A percentile compares a stretch with the other conserved stretches of the same genome.
phyloP scores from a whole-genome alignment of 2,888 invertebrate species.

The Alsophila aescularia region DNA sequence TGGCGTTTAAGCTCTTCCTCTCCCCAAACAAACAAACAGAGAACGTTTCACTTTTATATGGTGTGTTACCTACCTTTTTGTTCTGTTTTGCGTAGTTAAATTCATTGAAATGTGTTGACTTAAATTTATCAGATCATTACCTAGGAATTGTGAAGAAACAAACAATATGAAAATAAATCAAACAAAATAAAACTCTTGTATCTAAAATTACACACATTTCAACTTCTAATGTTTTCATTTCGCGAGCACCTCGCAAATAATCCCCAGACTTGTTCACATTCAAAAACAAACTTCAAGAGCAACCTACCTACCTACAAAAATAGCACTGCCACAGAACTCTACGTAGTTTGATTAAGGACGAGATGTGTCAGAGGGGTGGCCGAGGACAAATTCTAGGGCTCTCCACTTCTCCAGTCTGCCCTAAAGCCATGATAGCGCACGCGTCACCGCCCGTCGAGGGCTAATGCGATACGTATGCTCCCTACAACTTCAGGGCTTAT shows the following conservation, averaged over 20 bases:
- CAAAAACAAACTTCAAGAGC: neutral
- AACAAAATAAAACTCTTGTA: too few species aligned
- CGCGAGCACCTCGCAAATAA: neutral
- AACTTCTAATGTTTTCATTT: too few species aligned
- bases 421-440: slow-evolving; percentile 61
- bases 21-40: too few species aligned
- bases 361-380: slow-evolving; percentile 47
- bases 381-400: slow-evolving; percentile 41
- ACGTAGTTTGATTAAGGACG: slow-evolving; percentile 57
- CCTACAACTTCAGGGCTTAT: slow-evolving; percentile 44
- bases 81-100: too few species aligned
- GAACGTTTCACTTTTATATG: too few species aligned
- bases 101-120: too few species aligned
- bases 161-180: too few species aligned
- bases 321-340: slow-evolving; percentile 37
- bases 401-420: slow-evolving; percentile 42
- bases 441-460: slow-evolving; percentile 44
- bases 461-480: slow-evolving; percentile 50
- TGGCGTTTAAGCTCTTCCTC: too few species aligned
- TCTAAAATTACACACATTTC: too few species aligned
- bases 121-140: too few species aligned
- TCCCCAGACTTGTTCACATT: neutral
- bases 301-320: neutral
- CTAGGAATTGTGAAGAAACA: too few species aligned
- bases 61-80: too few species aligned